Conservation (phyloP, 1,140 invertebrate genomes). For the Pseudoatta argentina region DNA sequence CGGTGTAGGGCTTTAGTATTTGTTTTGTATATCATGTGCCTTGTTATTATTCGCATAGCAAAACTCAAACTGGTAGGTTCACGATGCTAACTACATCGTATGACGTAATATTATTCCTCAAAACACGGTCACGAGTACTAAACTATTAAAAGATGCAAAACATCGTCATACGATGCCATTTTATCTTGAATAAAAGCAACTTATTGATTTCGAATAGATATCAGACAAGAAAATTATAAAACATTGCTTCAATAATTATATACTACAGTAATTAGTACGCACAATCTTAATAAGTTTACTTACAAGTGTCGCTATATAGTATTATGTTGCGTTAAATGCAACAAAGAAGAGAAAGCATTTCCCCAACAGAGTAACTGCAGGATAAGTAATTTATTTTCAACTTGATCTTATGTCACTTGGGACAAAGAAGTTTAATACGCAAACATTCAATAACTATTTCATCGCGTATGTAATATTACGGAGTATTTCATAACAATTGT, state of each 20-base stretch:
- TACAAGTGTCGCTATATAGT: not conserved
- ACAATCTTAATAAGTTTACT: not conserved
- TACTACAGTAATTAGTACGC: not conserved
- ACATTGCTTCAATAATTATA: not conserved
- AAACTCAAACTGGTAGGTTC: not conserved
- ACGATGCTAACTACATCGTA: not conserved
- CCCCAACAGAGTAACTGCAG: not conserved
- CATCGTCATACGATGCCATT: not conserved
- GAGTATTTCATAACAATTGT: not conserved
- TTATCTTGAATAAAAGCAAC: not conserved
- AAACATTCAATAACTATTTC: not conserved
- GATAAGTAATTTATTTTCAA: not conserved
- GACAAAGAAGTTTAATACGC: not conserved
- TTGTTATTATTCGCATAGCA: not conserved
- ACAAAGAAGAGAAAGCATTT: not conserved
- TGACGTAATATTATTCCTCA: not conserved
- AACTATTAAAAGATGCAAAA: not conserved
- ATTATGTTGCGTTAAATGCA: not conserved
- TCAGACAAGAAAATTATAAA: not conserved
- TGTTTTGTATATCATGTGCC: not conserved
- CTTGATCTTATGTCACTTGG: not conserved
- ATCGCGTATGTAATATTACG: conserved; percentile 1
- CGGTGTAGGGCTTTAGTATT: not conserved
- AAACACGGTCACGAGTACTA: not conserved
- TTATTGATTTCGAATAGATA: not conserved